Base-by-base conservation (phyloP, 2,888 invertebrate genomes). In the Agelastica alni region DNA sequence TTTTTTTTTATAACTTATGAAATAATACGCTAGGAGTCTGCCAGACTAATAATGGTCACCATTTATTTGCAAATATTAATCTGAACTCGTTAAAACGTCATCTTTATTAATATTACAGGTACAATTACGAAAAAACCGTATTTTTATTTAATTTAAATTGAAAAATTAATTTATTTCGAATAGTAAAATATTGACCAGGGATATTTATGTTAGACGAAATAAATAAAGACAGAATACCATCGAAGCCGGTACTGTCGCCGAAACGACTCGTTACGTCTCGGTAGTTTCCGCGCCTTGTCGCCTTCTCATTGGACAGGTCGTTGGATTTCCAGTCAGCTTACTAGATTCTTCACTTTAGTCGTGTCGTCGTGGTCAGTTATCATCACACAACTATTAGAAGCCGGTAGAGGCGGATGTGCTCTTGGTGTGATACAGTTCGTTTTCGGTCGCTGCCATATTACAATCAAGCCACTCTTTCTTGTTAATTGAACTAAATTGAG, bases 311-410 rank as follows among this genome's bases (percentile, higher is more conserved):
- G 61, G 61, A 51, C 58, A 56, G 61, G 56, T 58, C 53, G 59
- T 53, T 56, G 61, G 61, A 58, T 61, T 61, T 61, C 58, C 61
- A 54, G 46, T 53, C 58, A 56, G 63, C 66, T 67, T 66, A 66
- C 64, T 67, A 62, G 67, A 69, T 66, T 68, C 64, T 66, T 67
- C 60, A 63, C 66, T 63, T 62, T 56, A 61, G 62, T 62, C 59
- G 64, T 66, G 62, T 65, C 66, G 63, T 69, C 66, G 63, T 69
- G 70, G 71, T 70, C 71, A 72, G 72, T 73, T 73, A 61, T 64
- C 55, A 58, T 48, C 48, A 48, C 20, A 48, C 39, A 17, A 48
- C 28, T 48, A 48, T 48, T 41, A 48, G 48, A 48, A 48, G 48
- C 48, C 48, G 48, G 39, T 31, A 41, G 41, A 31, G 31, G 17